phyloP scores from a whole-genome alignment of 2,888 invertebrate species.

The Myopa tessellatipennis region DNA sequence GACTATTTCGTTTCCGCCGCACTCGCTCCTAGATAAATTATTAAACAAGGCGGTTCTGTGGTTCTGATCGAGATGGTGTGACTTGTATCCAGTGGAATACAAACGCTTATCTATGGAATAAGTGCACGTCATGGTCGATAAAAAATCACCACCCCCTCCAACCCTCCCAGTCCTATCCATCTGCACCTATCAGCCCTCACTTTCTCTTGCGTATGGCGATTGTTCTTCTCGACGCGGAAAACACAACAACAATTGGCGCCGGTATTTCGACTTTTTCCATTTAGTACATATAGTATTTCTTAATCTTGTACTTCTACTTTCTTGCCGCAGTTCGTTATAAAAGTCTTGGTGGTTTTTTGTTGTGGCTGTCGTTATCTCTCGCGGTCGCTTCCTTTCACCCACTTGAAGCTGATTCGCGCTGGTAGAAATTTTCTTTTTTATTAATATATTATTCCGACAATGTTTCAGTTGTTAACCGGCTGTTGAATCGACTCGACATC shows the following conservation, averaged over 20 bases:
- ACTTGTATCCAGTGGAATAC: no score
- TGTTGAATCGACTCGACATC: conserved; percentile 56
- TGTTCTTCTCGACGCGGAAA: no score
- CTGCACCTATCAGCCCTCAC: background rate
- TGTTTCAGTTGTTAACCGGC: conserved; percentile 64
- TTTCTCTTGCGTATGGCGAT: background rate
- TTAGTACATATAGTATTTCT: no score
- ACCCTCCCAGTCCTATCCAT: background rate
- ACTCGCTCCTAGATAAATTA: no score
- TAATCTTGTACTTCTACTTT: no score
- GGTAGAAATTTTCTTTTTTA: conserved; percentile 29
- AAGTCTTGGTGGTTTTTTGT: conserved; percentile 8
- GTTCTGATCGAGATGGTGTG: no score
- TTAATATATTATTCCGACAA: conserved; percentile 47
- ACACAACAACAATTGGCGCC: background rate
- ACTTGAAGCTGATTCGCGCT: conserved; percentile 28
- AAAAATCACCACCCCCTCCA: no score
- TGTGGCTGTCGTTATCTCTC: conserved; percentile 5
- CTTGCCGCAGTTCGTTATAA: no score
- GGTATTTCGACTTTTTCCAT: conserved; percentile 8
- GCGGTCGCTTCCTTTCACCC: conserved; percentile 19
- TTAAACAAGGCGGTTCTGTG: no score
- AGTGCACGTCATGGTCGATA: no score
- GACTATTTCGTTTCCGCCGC: no score
- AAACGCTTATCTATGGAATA: no score